Evolutionary conservation across 2,888 invertebrate genomes (phyloP), one percentile per base, ranked within the genome.

Genomic region (Agonopterix arenella): DNA sequence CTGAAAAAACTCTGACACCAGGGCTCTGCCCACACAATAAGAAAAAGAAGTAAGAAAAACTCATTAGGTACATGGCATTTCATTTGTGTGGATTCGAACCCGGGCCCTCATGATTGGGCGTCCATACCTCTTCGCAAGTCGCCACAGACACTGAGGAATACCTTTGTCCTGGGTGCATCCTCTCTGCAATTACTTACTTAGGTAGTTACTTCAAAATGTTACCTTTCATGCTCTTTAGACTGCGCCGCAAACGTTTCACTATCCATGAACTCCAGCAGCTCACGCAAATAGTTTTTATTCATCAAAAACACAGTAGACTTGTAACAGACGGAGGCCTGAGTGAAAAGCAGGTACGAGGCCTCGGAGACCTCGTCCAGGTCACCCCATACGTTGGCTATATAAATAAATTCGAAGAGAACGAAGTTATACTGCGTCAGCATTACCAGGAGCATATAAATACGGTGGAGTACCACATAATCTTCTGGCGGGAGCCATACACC

Each of bases 271-370:
- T 59, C 59, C 11, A 84, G 45, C 8, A 85, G 51, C 0, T 60
- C 38, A 1, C 57, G 51, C 10, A 86, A 54, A 50, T 66, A 71
- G 0, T 62, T 64, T 55, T 76, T 76, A 48, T 78, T 74, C 0
- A 72, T 37, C 45, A 82, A 55, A 48, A 84, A 81, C 11, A 73
- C 73, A 0, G 82, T 80, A 0, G 70, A 65, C 54, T 88, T 88
- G 41, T 78, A 80, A 49, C 84, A 86, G 1, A 83, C 61, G 0
- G 82, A 80, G 0, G 81, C 83, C 52, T 84, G 82, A 0, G 88
- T 83, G 54, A 86, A 85, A 0, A 86, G 59, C 48, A 88, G 56
- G 49, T 78, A 82, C 0, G 82, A 81, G 0, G 80, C 82, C 49
- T 84, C 82, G 0, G 84, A 80, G 0, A 84, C 77, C 2, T 71